Base-by-base conservation (phyloP, 2,797 vertebrate species). In the Arrhamphus sclerolepis region DNA sequence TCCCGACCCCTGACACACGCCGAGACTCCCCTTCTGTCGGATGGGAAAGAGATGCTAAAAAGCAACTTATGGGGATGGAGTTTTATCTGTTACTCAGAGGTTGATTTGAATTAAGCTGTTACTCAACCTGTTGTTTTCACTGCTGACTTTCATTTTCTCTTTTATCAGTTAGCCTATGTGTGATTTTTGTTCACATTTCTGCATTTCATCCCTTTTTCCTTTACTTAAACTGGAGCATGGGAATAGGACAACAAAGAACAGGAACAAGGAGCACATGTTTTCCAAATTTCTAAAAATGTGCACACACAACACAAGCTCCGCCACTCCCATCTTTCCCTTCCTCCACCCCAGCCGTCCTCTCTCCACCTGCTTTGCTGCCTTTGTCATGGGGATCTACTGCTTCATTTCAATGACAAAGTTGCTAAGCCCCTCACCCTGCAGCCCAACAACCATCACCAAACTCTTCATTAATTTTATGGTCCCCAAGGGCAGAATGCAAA, bases 301-400 rank as follows among this genome's bases (percentile, higher is more conserved):
- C 46, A 19, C 18, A 47, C 42, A 28, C 2, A 7, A 51, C 39
- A 31, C 18, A n/a, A 22, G n/a, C 1, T 2, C 48, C 40, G 28
- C 3, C 43, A 13, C 19, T 34, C 17, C 7, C 48, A 17, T 14
- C 1, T 0, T 44, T 29, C 59, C 51, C 49, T 48, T 73, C 51
- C 56, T 26, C 34, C 64, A 57, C 52, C 64, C 39, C 66, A 46
- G 28, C 42, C 85, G 87, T 90, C 92, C 91, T 91, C 91, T 93
- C 94, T 93, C 95, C 96, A 98, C 96, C 96, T 98, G 96, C 95
- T 95, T 92, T 73, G 87, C 91, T 46, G 84, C 90, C 81, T 93
- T 97, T 97, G 94, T 98, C 89, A 13, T 63, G 38, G 21, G 66
- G 84, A 84, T 76, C 72, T 64, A 89, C 76, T 73, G 56, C 83